Base-by-base conservation (phyloP, 1,140 invertebrate genomes). In the Tetramorium simillimum region DNA sequence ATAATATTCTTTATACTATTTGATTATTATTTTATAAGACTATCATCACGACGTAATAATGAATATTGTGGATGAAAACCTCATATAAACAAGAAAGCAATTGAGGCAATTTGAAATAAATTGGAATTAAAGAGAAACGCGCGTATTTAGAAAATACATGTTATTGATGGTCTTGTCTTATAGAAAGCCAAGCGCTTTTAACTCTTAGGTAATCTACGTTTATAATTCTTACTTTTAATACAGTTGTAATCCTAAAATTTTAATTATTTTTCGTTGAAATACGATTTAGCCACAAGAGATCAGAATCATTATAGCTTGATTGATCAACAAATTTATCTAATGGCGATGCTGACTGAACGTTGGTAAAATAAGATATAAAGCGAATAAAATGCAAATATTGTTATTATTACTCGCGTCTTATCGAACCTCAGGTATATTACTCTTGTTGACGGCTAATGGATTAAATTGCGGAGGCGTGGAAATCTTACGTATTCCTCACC, bases 401-500 rank as follows among this genome's bases (percentile, higher is more conserved):
- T 62, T 28, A 46, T 21, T 40, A 58, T n/a, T 53, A 51, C 10
- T n/a, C 2, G 18, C 40, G 18, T 16, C 18, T 73, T 51, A 77
- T 46, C 40, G 43, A 33, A 12, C 2, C 18, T 16, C 69, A 24
- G 9, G 56, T 21, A 1, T 60, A 60, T 76, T 46, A 43, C 40
- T 62, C 75, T 78, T 63, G n/a, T 51, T 51, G 18, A 60, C 65
- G 56, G 7, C 5, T 75, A 70, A 70, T 81, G 24, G 21, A 70
- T 84, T 60, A 60, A 81, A 81, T 70, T 81, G 86, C 43, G 81
- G 70, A 90, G 86, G 81, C 82, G 81, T 90, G 73, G 40, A 70
- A 67, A 82, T 81, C 88, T 82, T 90, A 86, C 70, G 72, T 90
- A 85, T 91, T 88, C 75, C 78, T 91, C 90, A 82, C 65, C 87